Conservation (phyloP, 2,797 vertebrate genomes). For the Cuniculus paca region DNA sequence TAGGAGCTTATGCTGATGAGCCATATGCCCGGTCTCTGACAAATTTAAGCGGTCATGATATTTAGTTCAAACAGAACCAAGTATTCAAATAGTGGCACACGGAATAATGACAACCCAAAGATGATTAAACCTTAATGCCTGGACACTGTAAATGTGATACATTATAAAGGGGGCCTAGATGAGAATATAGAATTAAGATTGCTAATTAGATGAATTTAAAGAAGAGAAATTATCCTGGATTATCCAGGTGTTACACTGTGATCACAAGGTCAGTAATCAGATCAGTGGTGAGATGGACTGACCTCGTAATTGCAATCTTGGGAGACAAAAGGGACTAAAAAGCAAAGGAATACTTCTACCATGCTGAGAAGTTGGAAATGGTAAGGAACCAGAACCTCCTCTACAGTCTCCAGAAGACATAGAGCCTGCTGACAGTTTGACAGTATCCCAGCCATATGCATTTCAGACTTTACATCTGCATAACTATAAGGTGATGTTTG, state of each 20-base stretch:
- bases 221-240: neutral
- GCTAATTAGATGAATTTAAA: neutral
- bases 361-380: neutral
- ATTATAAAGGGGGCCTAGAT: neutral
- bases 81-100: neutral
- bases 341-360: neutral
- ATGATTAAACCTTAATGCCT: neutral
- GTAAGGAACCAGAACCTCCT: neutral
- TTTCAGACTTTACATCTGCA: neutral
- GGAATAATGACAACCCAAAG: neutral
- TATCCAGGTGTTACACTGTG: neutral
- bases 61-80: neutral
- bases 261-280: neutral
- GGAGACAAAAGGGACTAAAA: neutral
- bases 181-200: neutral
- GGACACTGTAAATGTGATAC: neutral
- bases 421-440: neutral
- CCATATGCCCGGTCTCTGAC: neutral
- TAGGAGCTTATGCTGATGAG: too few relatives aligned
- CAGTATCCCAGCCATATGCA: neutral
- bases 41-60: neutral
- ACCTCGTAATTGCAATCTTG: neutral
- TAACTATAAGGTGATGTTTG: too few relatives aligned
- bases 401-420: neutral
- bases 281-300: neutral